These are phyloP conservation scores for Misgurnus anguillicaudatus DNA, from an alignment of 2,113 vertebrate genomes.

Conservation along the genomic window DNA sequence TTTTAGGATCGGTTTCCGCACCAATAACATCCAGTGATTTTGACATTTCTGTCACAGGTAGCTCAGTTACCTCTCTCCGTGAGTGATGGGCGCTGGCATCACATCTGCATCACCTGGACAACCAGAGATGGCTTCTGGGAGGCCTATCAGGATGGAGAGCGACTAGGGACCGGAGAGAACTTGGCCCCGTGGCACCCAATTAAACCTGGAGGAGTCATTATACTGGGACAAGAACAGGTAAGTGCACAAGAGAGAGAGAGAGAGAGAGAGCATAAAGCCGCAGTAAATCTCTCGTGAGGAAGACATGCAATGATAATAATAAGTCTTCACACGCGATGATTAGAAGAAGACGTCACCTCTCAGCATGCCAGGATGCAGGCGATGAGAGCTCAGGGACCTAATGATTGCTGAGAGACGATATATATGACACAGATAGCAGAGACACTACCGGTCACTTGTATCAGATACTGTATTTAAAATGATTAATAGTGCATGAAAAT, in stretches of 20 bases:
- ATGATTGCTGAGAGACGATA: conserved; percentile 15
- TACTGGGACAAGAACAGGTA: conserved; percentile 98
- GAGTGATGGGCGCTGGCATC: conserved; percentile 96
- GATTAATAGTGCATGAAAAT: neutral
- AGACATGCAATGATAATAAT: conserved; percentile 26
- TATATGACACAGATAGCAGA: neutral
- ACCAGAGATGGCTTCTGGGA: conserved; percentile 98
- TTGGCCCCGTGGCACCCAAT: conserved; percentile 98
- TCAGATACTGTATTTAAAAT: neutral
- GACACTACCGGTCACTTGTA: neutral
- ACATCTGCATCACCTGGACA: conserved; percentile 97
- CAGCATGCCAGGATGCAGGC: neutral
- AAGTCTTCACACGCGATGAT: conserved; percentile 57
- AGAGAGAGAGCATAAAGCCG: conserved; percentile 16
- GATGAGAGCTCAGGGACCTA: neutral
- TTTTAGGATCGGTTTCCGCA: neutral
- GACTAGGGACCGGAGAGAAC: conserved; percentile 93
- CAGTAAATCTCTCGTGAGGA: conserved; percentile 14
- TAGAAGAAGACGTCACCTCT: conserved; percentile 50
- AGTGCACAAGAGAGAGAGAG: conserved; percentile 58
- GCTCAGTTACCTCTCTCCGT: conserved; percentile 92
- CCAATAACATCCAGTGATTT: neutral
- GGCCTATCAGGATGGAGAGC: conserved; percentile 96
- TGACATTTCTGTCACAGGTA: conserved; percentile 73
- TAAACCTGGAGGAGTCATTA: conserved; percentile 94